Evolutionary conservation across 2,113 vertebrate genomes (phyloP).

Genomic region (Pelusios castaneus): DNA sequence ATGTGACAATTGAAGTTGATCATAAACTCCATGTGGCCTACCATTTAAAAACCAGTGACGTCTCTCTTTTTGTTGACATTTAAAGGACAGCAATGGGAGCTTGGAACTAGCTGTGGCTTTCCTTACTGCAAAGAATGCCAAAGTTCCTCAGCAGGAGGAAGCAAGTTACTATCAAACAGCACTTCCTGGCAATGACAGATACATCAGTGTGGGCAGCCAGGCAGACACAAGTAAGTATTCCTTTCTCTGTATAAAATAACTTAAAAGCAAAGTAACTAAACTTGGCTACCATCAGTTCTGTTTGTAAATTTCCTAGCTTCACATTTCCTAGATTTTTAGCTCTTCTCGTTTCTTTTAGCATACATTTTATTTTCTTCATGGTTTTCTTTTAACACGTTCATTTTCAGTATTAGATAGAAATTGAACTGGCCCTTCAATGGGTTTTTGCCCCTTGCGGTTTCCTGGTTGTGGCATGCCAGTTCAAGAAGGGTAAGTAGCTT

Average conservation of each 20-base stretch:
- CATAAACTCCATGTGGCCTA: background rate
- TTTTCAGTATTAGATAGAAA: background rate
- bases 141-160: slow-evolving; percentile 93
- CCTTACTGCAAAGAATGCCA: slow-evolving; percentile 94
- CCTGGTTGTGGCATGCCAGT: background rate
- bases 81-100: slow-evolving; percentile 96
- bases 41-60: background rate
- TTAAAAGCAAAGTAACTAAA: background rate
- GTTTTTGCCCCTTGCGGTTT: background rate
- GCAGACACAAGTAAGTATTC: slow-evolving; percentile 92
- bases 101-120: slow-evolving; percentile 93
- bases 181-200: slow-evolving; percentile 92
- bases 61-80: slow-evolving; percentile 33
- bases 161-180: slow-evolving; percentile 93
- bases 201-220: slow-evolving; percentile 98
- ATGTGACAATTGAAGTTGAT: background rate
- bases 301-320: background rate
- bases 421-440: background rate
- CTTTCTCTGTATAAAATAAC: background rate
- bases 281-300: background rate
- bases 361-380: background rate
- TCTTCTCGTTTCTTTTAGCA: background rate
- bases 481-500: background rate
- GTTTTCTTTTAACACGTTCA: background rate
- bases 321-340: background rate